Conservation (phyloP, 2,888 invertebrate species). For the Punctoribates punctum region DNA sequence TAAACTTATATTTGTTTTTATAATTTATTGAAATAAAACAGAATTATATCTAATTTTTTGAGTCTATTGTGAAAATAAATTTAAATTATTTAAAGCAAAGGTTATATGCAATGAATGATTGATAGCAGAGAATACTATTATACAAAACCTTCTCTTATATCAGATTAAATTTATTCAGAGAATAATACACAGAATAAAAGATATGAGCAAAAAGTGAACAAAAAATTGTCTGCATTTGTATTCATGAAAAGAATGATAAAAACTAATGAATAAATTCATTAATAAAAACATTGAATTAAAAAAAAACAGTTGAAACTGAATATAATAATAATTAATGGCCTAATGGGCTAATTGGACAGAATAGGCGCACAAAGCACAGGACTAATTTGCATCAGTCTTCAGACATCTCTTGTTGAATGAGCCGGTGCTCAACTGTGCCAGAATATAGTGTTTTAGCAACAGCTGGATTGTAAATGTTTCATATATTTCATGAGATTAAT, state of each 20-base stretch:
- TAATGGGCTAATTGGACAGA: conserved; percentile 17
- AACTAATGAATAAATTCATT: conserved; percentile 2
- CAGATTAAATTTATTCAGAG: background rate
- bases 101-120: conserved; percentile 7
- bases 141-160: conserved; percentile 7
- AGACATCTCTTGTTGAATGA: conserved; percentile 13
- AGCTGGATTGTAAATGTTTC: conserved; percentile 27
- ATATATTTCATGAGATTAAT: conserved; percentile 29
- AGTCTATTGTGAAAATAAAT: background rate
- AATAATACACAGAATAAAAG: background rate
- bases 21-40: background rate
- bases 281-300: conserved; percentile 6
- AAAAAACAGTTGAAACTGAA: background rate
- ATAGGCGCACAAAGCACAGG: background rate
- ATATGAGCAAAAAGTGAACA: background rate
- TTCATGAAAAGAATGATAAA: conserved; percentile 10
- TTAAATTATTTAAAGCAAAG: background rate
- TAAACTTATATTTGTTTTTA: background rate
- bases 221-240: conserved; percentile 10
- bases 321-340: conserved; percentile 7
- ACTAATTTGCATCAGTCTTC: conserved; percentile 1
- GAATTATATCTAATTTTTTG: background rate
- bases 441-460: conserved; percentile 17
- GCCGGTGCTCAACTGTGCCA: background rate
- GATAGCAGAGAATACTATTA: background rate